These are phyloP conservation scores for Leptopilina syphax DNA, from an alignment of 2,888 invertebrate genomes.

Conservation along the genomic window DNA sequence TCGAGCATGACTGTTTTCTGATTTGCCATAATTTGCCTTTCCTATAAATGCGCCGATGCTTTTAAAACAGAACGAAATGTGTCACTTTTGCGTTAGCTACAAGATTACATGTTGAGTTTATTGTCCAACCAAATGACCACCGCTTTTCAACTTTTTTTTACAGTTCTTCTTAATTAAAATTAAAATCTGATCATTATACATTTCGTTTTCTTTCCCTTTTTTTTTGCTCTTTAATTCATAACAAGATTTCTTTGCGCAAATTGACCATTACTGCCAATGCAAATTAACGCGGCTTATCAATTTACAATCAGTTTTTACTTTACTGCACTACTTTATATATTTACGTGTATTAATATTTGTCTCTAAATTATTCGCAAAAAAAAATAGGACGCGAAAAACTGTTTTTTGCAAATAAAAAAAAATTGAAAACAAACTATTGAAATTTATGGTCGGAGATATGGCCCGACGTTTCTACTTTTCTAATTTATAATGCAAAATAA, in stretches of 20 bases:
- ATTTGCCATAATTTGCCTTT: conserved; percentile 29
- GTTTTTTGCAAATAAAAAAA: too few relatives aligned
- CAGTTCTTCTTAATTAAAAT: conserved; percentile 17
- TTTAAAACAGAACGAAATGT: neutral
- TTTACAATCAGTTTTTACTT: neutral
- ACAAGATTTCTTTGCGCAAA: neutral
- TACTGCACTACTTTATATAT: neutral
- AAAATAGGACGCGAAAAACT: too few relatives aligned
- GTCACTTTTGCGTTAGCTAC: conserved; percentile 17
- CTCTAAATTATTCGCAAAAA: neutral
- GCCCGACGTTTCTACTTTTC: neutral
- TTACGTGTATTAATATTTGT: neutral
- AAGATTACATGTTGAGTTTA: conserved; percentile 9
- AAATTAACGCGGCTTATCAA: neutral
- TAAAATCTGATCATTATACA: neutral
- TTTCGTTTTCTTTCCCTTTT: neutral
- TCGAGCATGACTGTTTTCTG: conserved; percentile 36
- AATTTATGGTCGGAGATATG: conserved; percentile 26
- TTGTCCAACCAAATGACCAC: neutral
- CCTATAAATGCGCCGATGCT: conserved; percentile 1
- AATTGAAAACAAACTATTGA: neutral
- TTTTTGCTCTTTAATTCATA: neutral
- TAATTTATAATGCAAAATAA: conserved; percentile 38
- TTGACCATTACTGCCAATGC: neutral
- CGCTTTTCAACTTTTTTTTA: conserved; percentile 10